A percentile compares a stretch with the other conserved stretches of the same genome.
Conservation (phyloP, 2,113 vertebrate genomes). For the Brienomyrus longianalis region DNA sequence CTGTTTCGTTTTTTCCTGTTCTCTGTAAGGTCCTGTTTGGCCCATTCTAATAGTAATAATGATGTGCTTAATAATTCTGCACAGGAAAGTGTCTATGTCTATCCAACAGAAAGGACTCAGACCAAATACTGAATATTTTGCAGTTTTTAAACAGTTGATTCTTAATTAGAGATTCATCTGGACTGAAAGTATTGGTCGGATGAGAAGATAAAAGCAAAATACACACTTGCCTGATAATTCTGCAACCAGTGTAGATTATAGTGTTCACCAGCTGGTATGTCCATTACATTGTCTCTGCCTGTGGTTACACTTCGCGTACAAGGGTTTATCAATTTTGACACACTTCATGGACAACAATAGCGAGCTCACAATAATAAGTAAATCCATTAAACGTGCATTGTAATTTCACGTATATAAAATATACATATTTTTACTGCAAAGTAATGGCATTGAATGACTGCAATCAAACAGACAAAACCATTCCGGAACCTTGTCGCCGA, state of each 20-base stretch:
- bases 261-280: not conserved
- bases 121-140: too few relatives aligned
- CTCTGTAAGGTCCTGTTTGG: too few relatives aligned
- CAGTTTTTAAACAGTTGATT: too few relatives aligned
- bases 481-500: not conserved
- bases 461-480: not conserved
- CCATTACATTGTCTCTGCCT: not conserved
- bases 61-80: too few relatives aligned
- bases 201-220: too few relatives aligned
- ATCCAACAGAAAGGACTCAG: too few relatives aligned
- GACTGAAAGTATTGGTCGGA: too few relatives aligned
- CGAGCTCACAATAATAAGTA: not conserved
- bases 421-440: not conserved
- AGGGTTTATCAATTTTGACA: not conserved
- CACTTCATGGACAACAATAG: not conserved
- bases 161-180: too few relatives aligned
- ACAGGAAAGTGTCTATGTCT: too few relatives aligned
- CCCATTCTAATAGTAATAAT: too few relatives aligned
- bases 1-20: too few relatives aligned
- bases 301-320: not conserved
- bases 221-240: too few relatives aligned
- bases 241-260: not conserved
- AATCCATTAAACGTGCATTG: not conserved
- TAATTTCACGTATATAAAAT: not conserved
- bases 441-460: not conserved